Base-by-base conservation (phyloP, 2,797 vertebrate species). In the Arnoldichthys spilopterus region DNA sequence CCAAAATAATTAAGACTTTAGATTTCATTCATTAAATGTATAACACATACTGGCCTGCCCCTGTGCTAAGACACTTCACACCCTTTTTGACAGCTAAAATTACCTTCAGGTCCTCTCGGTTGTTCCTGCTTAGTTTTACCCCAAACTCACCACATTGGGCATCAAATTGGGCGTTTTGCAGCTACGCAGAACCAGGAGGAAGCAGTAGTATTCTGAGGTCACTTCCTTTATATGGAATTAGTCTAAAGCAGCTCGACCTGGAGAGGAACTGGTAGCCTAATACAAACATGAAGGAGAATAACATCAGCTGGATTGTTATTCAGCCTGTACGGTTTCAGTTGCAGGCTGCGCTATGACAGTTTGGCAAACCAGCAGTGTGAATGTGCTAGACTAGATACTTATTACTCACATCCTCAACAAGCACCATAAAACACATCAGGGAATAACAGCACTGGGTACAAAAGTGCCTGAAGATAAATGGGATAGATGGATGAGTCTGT, bases 391-490 rank as follows among this genome's bases (percentile, higher is more conserved):
- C 62, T 56, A 34, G 49, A 47, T 62, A 73, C 77, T 45, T 79
- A 73, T 73, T 73, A 73, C 62, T 79, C 70, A 66, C 69, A 51
- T 53, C 58, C 47, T 78, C 69, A 56, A 58, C 69, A 78, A 72
- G 61, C 51, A n/a, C 40, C 53, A 72, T 78, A 54, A 78, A 78
- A 78, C 61, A 78, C 61, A 72, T 72, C 62, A 66, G 20, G 34
- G 62, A 66, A 43, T 43, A 22, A 66, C 6, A 66, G 61, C 30
- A 8, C 61, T 64, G 18, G 9, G 34, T 43, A 40, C 11, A 22
- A 43, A 37, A 43, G 62, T 43, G 62, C 62, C 9, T 8, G 58
- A 32, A 32, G 58, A 61, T 32, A 32, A 61, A 61, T 6, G 30
- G 30, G 59, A 62, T 8, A 2, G 30, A 62, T 18, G 5, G 59